Base-by-base conservation (phyloP, 1,140 invertebrate genomes). In the Battus philenor region DNA sequence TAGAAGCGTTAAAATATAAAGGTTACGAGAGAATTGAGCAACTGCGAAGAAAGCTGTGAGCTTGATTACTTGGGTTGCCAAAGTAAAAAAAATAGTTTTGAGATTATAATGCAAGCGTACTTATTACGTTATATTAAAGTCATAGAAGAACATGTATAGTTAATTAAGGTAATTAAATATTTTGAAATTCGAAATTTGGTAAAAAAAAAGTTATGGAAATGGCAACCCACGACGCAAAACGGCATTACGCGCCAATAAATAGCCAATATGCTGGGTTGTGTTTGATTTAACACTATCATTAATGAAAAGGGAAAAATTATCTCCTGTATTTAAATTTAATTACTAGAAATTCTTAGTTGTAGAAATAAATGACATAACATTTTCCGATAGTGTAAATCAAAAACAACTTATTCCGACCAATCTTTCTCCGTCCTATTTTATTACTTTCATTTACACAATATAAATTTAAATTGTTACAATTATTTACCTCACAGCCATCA, bases 401-500 rank as follows among this genome's bases (percentile, higher is more conserved):
- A 33, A 68, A 61, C 48, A 48, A 29, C 47, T 41, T 64, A 31
- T 44, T 64, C 67, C 71, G 64, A n/a, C n/a, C 62, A 60, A 68
- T 68, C 44, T 50, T 60, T 58, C 59, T 50, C 54, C 65, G 64
- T 62, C 65, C 73, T 69, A 72, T 68, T 68, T 71, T 74, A 69
- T 66, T 71, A 66, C 57, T 66, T 59, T 75, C 66, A 68, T 79
- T 80, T 75, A 82, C 68, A 77, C 58, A 77, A 74, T 84, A 79
- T 81, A 80, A 82, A 78, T 80, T 82, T 82, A 81, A 82, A 80
- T 71, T 75, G 74, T 84, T 81, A 72, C 51, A 77, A 73, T 79
- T 56, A 76, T 78, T 83, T 81, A 84, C 76, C 80, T 84, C 80
- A 84, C 80, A 84, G 80, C 80, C 80, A 84, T 84, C 80, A 84